These are phyloP conservation scores for Micropoecilia bifurca DNA, from an alignment of 2,797 vertebrate genomes.

Conservation along the genomic window DNA sequence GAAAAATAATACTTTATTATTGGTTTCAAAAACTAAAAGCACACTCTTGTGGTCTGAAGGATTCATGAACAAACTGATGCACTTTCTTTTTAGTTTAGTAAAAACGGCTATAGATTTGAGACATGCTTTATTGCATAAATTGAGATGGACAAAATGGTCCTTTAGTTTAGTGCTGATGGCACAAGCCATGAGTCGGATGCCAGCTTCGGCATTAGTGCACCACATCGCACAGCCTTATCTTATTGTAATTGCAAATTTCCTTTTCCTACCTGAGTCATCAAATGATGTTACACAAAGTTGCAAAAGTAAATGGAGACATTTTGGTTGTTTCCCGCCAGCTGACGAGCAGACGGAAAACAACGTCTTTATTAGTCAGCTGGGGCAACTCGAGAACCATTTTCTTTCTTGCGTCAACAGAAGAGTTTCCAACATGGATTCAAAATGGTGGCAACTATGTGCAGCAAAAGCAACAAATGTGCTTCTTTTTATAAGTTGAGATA, in stretches of 20 bases:
- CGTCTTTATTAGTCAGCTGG: not conserved
- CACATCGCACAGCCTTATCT: not conserved
- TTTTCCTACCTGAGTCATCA: not conserved
- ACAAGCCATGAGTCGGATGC: not conserved
- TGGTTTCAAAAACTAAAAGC: not conserved
- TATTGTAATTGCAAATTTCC: not conserved
- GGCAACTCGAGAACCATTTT: not conserved
- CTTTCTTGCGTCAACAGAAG: not conserved
- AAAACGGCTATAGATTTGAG: not conserved
- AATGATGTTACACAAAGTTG: not conserved
- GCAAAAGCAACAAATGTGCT: not conserved
- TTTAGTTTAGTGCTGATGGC: not conserved
- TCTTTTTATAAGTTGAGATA: not conserved
- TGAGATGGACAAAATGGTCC: not conserved
- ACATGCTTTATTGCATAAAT: not conserved
- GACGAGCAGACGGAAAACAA: not conserved
- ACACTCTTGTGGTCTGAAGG: not conserved
- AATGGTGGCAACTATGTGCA: not conserved
- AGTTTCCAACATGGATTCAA: not conserved
- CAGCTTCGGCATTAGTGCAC: not conserved
- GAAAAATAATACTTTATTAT: not conserved
- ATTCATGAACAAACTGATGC: not conserved
- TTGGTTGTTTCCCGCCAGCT: not conserved
- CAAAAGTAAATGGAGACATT: not conserved
- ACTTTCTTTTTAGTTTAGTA: not conserved